Evolutionary conservation across 2,113 vertebrate genomes (phyloP).

Genomic region (Clarias gariepinus): DNA sequence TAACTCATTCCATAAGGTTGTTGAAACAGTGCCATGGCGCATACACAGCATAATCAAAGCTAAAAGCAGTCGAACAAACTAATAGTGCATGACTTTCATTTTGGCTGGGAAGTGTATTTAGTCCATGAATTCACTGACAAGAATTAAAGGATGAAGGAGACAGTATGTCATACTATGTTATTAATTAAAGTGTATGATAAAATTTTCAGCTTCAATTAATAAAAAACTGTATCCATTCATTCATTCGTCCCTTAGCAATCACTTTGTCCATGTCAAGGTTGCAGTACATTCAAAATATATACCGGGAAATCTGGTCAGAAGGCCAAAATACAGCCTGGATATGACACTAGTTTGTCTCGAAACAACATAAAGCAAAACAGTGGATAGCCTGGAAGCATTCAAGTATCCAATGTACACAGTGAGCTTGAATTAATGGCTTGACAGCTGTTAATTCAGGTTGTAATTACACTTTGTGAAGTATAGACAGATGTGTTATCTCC

Average conservation of each 20-base stretch:
- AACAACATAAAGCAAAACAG: background rate
- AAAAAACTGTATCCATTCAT: background rate
- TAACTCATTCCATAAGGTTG: too few species aligned
- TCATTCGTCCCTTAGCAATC: background rate
- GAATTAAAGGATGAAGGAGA: background rate
- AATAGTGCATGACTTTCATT: too few species aligned
- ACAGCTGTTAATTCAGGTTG: background rate
- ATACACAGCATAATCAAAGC: too few species aligned
- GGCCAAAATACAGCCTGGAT: background rate
- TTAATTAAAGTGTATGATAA: background rate
- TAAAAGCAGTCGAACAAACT: too few species aligned
- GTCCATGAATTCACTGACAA: background rate
- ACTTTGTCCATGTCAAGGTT: background rate
- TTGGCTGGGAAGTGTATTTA: background rate
- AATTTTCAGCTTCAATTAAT: background rate
- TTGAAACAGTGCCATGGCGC: too few species aligned
- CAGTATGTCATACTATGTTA: background rate
- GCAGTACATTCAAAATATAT: background rate
- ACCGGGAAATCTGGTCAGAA: background rate
- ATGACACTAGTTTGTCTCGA: background rate
- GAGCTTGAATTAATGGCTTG: background rate
- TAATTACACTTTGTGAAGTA: background rate
- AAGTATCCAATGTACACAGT: background rate
- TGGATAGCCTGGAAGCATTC: background rate
- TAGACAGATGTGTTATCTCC: background rate